phyloP scores from a whole-genome alignment of 2,797 vertebrate genomes.

The Myripristis jacobus region DNA sequence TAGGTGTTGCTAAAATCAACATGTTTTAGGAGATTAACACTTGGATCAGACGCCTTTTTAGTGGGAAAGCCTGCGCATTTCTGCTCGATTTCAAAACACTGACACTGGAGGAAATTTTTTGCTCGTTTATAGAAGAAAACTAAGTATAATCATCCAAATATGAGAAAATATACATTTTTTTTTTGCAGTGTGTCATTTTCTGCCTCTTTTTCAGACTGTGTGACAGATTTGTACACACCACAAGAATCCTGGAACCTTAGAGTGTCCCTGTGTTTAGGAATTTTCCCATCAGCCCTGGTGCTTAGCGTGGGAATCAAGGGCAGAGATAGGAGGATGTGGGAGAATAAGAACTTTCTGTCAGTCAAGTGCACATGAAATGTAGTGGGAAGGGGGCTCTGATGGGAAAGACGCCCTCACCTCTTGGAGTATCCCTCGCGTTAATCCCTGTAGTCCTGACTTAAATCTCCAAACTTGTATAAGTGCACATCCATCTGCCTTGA shows the following conservation, averaged over 20 bases:
- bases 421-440: neutral
- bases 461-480: neutral
- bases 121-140: neutral
- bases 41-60: no score
- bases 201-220: conserved; percentile 12
- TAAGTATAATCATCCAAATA: neutral
- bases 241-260: conserved; percentile 54
- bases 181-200: conserved; percentile 24
- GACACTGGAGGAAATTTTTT: no score
- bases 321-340: conserved; percentile 76
- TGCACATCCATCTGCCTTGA: conserved; percentile 34
- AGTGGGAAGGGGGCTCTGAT: conserved; percentile 36
- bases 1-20: no score
- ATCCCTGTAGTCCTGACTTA: conserved; percentile 23
- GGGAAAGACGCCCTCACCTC: conserved; percentile 2
- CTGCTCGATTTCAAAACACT: no score
- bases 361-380: conserved; percentile 64
- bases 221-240: conserved; percentile 49
- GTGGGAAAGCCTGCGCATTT: no score
- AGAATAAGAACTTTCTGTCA: conserved; percentile 63
- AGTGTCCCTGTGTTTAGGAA: conserved; percentile 63
- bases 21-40: no score
- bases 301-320: conserved; percentile 80
- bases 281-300: conserved; percentile 70
- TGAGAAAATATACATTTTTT: conserved; percentile 3